Evolutionary conservation across 1,140 invertebrate genomes (phyloP).

Genomic region (Achatina immaculata): DNA sequence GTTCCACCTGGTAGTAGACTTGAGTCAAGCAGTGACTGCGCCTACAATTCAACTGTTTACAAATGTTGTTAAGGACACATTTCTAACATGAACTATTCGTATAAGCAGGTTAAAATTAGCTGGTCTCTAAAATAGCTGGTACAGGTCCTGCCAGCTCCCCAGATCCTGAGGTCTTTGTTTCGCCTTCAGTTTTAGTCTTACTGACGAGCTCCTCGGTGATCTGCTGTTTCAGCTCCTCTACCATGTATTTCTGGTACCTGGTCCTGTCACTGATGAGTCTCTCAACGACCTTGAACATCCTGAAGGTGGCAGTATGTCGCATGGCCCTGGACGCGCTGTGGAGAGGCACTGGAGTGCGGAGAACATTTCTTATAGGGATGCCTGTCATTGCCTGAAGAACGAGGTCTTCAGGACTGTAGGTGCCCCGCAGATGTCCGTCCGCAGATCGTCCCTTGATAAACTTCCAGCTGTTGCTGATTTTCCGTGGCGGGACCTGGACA

Average conservation of each 20-base stretch:
- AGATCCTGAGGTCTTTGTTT: neutral
- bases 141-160: too few relatives aligned
- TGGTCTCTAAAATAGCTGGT: too few relatives aligned
- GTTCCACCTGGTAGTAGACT: too few relatives aligned
- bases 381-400: constrained; percentile 57
- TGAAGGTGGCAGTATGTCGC: constrained; percentile 63
- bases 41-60: too few relatives aligned
- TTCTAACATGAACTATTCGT: too few relatives aligned
- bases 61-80: too few relatives aligned
- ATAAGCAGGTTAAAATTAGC: too few relatives aligned
- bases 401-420: constrained; percentile 50
- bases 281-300: constrained; percentile 63
- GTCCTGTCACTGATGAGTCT: constrained; percentile 58
- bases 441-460: constrained; percentile 33
- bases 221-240: constrained; percentile 56
- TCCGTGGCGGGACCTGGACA: constrained; percentile 10
- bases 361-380: constrained; percentile 38
- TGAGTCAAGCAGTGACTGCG: too few relatives aligned
- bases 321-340: constrained; percentile 36
- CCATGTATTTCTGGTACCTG: constrained; percentile 59
- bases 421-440: constrained; percentile 25
- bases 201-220: constrained; percentile 33
- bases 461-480: constrained; percentile 45
- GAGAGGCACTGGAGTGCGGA: constrained; percentile 34
- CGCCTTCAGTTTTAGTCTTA: neutral